These are phyloP conservation scores for Thamnophis sirtalis DNA, from an alignment of 2,113 vertebrate species.

Conservation along the genomic window DNA sequence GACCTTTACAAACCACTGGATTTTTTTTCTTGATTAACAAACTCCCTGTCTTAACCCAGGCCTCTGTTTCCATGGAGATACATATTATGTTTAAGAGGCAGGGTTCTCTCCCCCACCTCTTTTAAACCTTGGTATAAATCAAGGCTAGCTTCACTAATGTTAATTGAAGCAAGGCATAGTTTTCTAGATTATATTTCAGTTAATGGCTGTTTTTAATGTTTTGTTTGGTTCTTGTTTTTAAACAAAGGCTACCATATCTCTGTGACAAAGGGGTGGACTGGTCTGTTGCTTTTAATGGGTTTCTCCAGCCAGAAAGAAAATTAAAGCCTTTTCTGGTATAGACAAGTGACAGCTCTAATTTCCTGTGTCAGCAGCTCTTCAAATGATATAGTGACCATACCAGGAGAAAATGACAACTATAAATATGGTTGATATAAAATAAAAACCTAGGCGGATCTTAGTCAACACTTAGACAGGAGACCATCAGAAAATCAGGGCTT, in stretches of 20 bases:
- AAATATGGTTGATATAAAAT: neutral
- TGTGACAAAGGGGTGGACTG: neutral
- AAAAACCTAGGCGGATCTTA: neutral
- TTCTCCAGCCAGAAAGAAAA: neutral
- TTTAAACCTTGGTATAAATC: slow-evolving; percentile 7
- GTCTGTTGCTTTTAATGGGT: neutral
- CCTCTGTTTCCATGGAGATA: slow-evolving; percentile 1
- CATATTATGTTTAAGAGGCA: neutral
- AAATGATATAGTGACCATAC: neutral
- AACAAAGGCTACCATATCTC: neutral
- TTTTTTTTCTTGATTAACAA: slow-evolving; percentile 10
- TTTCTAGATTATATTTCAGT: neutral
- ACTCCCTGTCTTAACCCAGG: neutral
- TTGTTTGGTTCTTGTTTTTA: neutral
- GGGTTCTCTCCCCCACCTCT: neutral
- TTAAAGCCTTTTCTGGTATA: neutral
- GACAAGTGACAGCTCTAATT: neutral
- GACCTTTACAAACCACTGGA: neutral
- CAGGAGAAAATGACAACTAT: neutral
- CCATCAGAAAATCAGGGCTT: neutral
- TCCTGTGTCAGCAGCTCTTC: neutral
- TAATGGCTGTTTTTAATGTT: neutral
- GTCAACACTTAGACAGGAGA: neutral
- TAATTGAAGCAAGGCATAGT: neutral
- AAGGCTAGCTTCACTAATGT: neutral